phyloP scores from a whole-genome alignment of 1,140 invertebrate genomes.

The Argopecten irradians region DNA sequence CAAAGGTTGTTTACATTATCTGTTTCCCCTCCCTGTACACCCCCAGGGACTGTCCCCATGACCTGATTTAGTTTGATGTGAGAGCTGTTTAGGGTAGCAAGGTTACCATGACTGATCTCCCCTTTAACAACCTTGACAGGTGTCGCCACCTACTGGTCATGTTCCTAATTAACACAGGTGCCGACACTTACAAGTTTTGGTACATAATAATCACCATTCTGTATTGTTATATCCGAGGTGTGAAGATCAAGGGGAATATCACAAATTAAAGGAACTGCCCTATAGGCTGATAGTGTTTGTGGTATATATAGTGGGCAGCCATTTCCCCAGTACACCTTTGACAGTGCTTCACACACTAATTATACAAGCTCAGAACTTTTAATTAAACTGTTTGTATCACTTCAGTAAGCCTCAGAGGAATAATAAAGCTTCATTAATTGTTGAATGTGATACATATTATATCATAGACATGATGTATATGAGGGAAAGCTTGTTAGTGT shows the following conservation, averaged over 20 bases:
- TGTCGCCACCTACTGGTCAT: not conserved
- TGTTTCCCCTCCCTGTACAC: not conserved
- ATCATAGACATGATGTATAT: not conserved
- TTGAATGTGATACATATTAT: not conserved
- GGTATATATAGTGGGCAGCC: not conserved
- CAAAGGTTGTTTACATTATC: not conserved
- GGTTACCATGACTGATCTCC: not conserved
- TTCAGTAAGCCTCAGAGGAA: not conserved
- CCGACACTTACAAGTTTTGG: not conserved
- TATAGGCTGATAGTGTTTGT: not conserved
- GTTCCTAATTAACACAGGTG: not conserved
- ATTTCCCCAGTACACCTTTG: not conserved
- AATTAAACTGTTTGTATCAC: not conserved
- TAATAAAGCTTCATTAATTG: not conserved
- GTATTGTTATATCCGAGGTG: not conserved
- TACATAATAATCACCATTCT: not conserved
- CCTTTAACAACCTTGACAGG: not conserved
- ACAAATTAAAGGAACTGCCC: not conserved
- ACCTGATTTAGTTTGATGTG: not conserved
- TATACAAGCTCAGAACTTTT: not conserved
- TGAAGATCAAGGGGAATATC: not conserved
- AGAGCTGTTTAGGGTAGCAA: not conserved
- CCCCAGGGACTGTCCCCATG: not conserved
- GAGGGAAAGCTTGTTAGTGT: not conserved
- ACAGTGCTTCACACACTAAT: not conserved